Conservation (phyloP, 1,140 invertebrate genomes). For the Drosophila repleta region DNA sequence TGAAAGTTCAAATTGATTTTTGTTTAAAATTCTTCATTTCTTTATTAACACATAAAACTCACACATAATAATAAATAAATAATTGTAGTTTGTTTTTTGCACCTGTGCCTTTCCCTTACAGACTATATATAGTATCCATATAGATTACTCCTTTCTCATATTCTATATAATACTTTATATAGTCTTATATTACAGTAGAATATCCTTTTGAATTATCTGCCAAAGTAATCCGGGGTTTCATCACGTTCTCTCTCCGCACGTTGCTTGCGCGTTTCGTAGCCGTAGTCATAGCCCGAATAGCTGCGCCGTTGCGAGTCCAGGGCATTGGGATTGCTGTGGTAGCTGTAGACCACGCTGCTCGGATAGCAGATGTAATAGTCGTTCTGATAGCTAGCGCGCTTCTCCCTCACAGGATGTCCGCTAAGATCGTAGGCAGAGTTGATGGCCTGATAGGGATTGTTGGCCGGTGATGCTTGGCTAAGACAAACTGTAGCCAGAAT, state of each 20-base stretch:
- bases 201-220: conserved; percentile 39
- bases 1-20: neutral
- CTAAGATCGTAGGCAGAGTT: conserved; percentile 53
- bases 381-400: conserved; percentile 45
- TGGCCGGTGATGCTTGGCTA: conserved; percentile 38
- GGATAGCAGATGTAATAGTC: conserved; percentile 70
- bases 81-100: conserved; percentile 22
- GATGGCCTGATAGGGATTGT: conserved; percentile 20
- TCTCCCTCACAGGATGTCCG: conserved; percentile 56
- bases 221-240: conserved; percentile 54
- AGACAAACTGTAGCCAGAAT: conserved; percentile 23
- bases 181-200: too few species aligned
- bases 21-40: neutral
- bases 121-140: neutral
- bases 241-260: conserved; percentile 58
- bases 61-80: neutral
- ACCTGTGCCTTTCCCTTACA: conserved; percentile 41
- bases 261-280: conserved; percentile 41
- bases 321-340: conserved; percentile 19
- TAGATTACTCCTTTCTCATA: too few species aligned
- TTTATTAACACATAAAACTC: neutral
- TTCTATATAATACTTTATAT: too few species aligned
- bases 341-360: conserved; percentile 62
- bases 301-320: conserved; percentile 47
- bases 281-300: conserved; percentile 2